Evolutionary conservation across 2,113 vertebrate species (phyloP), one percentile per base, ranked within the genome.

Genomic region (Mixornis gularis): DNA sequence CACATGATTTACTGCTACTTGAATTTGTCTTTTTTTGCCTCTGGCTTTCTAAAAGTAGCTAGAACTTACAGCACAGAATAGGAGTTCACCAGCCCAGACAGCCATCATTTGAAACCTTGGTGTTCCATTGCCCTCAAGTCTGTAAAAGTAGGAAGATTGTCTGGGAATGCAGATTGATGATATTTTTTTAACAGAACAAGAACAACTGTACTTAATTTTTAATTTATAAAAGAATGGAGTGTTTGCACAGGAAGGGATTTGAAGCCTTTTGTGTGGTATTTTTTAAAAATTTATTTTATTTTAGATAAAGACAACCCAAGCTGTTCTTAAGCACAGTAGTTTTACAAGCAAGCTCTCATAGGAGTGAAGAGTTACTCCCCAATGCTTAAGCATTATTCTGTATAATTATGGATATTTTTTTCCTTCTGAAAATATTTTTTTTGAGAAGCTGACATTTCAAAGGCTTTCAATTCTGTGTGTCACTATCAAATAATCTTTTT

Each of bases 401-500:
- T 95, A 95, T 98, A 98, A 98, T 98, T 98, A 98, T 94, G 96
- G 96, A 97, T 98, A 96, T 97, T 97, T 97, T 72, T 97, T 95
- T 90, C 79, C 94, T 97, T 97, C 96, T 94, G 96, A 98, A 97
- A 97, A 96, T 95, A 94, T 97, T 97, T 96, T 96, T 91, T 97
- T 97, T 95, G 93, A 96, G 96, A 97, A 97, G 96, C 96, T 97
- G 97, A 96, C 96, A 93, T 98, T 98, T 98, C 97, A 98, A 98
- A 98, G 97, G 94, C 97, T 98, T 98, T 98, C 96, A 97, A 95
- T 98, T 97, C 97, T 96, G 87, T 97, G 91, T 98, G 97, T 98
- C 96, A 97, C 97, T 98, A 98, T 98, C 98, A 98, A 98, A 98
- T 98, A 98, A 98, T 98, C 98, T 98, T 97, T 97, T 98, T 97